These are phyloP conservation scores for Ammodytes dubius DNA, from an alignment of 2,113 vertebrate species.

Conservation along the genomic window DNA sequence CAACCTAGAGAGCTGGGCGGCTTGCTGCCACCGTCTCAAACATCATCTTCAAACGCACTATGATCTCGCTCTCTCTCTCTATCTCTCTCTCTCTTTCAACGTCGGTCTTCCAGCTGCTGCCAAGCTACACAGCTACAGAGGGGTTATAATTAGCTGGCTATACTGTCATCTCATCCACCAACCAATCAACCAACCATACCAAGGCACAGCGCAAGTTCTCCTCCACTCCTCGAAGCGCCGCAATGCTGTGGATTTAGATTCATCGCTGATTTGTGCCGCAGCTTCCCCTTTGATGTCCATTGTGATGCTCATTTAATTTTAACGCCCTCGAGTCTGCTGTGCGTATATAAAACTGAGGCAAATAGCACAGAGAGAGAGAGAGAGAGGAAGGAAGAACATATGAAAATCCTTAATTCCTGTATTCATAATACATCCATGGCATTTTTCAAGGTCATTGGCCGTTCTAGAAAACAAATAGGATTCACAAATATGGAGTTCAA, in stretches of 20 bases:
- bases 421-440: not conserved
- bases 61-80: slow-evolving; percentile 57
- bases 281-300: slow-evolving; percentile 64
- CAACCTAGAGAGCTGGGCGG: slow-evolving; percentile 39
- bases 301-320: slow-evolving; percentile 71
- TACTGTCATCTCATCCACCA: slow-evolving; percentile 58
- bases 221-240: slow-evolving; percentile 21
- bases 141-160: slow-evolving; percentile 74
- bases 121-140: slow-evolving; percentile 70
- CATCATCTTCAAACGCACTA: slow-evolving; percentile 71
- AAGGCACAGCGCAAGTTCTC: slow-evolving; percentile 25
- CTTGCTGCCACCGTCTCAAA: slow-evolving; percentile 47
- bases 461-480: slow-evolving; percentile 18
- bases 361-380: slow-evolving; percentile 23
- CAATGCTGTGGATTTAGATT: slow-evolving; percentile 59
- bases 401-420: slow-evolving; percentile 4
- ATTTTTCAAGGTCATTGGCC: slow-evolving; percentile 29
- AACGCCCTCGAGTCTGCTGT: slow-evolving; percentile 61
- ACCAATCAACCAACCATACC: slow-evolving; percentile 40
- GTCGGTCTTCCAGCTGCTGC: slow-evolving; percentile 60
- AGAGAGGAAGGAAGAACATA: not conserved
- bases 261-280: slow-evolving; percentile 52
- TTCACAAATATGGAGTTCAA: not conserved
- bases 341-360: slow-evolving; percentile 27
- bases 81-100: not conserved